These are phyloP conservation scores for Celastrina argiolus DNA, from an alignment of 2,888 invertebrate genomes.

Conservation along the genomic window DNA sequence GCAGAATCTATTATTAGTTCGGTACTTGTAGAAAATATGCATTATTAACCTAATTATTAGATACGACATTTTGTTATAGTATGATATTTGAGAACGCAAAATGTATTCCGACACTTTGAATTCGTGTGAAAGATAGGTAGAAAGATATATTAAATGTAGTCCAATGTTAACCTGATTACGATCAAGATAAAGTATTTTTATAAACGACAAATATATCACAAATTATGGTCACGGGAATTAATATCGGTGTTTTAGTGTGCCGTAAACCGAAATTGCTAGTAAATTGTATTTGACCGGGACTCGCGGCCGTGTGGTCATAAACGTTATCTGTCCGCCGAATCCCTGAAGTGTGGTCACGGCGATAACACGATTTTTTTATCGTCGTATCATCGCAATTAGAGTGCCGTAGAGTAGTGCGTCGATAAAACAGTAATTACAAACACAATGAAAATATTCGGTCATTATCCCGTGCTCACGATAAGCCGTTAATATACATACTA, in stretches of 20 bases:
- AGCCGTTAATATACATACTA: not conserved
- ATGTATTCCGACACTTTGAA: no score
- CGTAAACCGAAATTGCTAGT: conserved; percentile 30
- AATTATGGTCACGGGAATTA: conserved; percentile 5
- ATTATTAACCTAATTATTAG: no score
- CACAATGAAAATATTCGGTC: conserved; percentile 2
- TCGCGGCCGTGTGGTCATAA: conserved; percentile 8
- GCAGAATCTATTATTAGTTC: no score
- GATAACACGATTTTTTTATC: conserved; percentile 25
- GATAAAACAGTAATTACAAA: conserved; percentile 10
- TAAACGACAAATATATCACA: not conserved
- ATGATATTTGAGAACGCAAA: no score
- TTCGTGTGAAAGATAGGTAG: not conserved
- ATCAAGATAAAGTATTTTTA: not conserved
- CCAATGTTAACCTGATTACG: not conserved
- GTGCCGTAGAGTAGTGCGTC: conserved; percentile 8
- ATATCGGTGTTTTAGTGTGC: conserved; percentile 15
- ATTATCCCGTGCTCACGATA: not conserved
- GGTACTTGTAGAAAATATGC: no score
- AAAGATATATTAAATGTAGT: not conserved
- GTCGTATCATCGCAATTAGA: conserved; percentile 23
- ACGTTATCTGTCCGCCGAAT: conserved; percentile 7
- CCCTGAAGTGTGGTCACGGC: conserved; percentile 48
- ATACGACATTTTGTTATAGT: no score
- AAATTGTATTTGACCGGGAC: conserved; percentile 45